Percentiles rank a stretch among this genome's conserved stretches.
Conservation (phyloP, 2,888 invertebrate genomes). For the Dicyrtoma fusca region DNA sequence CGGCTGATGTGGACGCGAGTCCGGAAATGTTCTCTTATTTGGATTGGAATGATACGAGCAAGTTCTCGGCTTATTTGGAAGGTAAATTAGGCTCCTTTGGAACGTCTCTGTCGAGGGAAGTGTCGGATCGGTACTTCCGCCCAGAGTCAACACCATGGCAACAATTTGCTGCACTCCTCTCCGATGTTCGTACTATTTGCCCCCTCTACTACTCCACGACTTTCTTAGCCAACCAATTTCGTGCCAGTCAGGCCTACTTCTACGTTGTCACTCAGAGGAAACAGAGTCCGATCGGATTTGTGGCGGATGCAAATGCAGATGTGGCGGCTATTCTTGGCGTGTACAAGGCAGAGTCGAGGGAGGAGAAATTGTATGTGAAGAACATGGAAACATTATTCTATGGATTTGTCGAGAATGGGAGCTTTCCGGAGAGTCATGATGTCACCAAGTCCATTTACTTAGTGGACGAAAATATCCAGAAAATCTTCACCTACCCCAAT, state of each 20-base stretch:
- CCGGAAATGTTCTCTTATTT: slow-evolving; percentile 44
- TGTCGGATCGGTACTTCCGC: slow-evolving; percentile 41
- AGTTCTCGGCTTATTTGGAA: slow-evolving; percentile 43
- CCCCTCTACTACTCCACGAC: slow-evolving; percentile 71
- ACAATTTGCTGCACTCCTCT: slow-evolving; percentile 73
- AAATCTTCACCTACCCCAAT: slow-evolving; percentile 66
- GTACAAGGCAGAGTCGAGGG: slow-evolving; percentile 72
- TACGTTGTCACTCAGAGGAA: slow-evolving; percentile 70
- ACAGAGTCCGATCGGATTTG: slow-evolving; percentile 45
- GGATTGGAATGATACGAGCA: slow-evolving; percentile 47
- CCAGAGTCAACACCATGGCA: slow-evolving; percentile 51
- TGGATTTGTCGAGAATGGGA: slow-evolving; percentile 78
- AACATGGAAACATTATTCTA: slow-evolving; percentile 83
- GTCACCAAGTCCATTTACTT: slow-evolving; percentile 46
- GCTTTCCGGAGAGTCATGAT: slow-evolving; percentile 45
- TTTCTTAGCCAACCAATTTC: slow-evolving; percentile 34
- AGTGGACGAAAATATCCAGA: slow-evolving; percentile 52
- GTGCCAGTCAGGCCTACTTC: slow-evolving; percentile 65
- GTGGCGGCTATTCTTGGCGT: slow-evolving; percentile 77
- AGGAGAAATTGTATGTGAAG: slow-evolving; percentile 74
- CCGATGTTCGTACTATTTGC: slow-evolving; percentile 78
- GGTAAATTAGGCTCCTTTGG: slow-evolving; percentile 45
- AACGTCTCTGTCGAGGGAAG: slow-evolving; percentile 42
- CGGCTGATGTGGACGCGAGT: slow-evolving; percentile 47
- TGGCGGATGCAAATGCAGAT: slow-evolving; percentile 70